phyloP scores from a whole-genome alignment of 2,113 vertebrate genomes.

The Ageneiosus marmoratus region DNA sequence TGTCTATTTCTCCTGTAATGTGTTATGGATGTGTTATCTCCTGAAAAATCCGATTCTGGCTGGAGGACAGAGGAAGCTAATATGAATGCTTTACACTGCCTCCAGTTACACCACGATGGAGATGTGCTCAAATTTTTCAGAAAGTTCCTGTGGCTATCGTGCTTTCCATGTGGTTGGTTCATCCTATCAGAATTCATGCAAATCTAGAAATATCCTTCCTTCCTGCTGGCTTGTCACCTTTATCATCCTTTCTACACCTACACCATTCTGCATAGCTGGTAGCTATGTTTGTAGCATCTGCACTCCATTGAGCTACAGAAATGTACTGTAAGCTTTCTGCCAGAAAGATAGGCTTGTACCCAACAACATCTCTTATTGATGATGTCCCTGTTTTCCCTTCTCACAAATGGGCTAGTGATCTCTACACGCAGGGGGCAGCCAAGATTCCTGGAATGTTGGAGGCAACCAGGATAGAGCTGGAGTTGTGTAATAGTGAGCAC shows the following conservation, averaged over 20 bases:
- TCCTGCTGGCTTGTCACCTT: conserved; percentile 31
- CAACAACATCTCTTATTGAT: neutral
- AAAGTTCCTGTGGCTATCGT: conserved; percentile 24
- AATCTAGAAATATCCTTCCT: conserved; percentile 28
- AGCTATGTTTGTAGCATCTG: neutral
- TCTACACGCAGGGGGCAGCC: conserved; percentile 20
- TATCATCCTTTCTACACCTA: neutral
- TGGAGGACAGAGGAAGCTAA: conserved; percentile 40
- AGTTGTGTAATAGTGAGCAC: conserved; percentile 47
- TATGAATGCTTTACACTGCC: neutral
- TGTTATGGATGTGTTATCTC: conserved; percentile 9
- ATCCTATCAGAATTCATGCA: conserved; percentile 44
- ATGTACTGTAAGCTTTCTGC: neutral
- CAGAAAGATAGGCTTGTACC: neutral
- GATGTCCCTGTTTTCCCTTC: conserved; percentile 6
- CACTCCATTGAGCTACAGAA: neutral
- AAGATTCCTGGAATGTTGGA: conserved; percentile 62
- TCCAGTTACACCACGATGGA: conserved; percentile 30
- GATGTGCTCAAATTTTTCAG: neutral
- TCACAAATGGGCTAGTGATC: conserved; percentile 31
- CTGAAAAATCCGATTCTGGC: conserved; percentile 22
- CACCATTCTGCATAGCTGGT: neutral
- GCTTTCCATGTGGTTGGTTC: conserved; percentile 33
- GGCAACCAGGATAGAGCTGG: conserved; percentile 38
- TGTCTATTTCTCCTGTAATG: conserved; percentile 13